Evolutionary conservation across 2,797 vertebrate species (phyloP).

Genomic region (Pangasius macronema): DNA sequence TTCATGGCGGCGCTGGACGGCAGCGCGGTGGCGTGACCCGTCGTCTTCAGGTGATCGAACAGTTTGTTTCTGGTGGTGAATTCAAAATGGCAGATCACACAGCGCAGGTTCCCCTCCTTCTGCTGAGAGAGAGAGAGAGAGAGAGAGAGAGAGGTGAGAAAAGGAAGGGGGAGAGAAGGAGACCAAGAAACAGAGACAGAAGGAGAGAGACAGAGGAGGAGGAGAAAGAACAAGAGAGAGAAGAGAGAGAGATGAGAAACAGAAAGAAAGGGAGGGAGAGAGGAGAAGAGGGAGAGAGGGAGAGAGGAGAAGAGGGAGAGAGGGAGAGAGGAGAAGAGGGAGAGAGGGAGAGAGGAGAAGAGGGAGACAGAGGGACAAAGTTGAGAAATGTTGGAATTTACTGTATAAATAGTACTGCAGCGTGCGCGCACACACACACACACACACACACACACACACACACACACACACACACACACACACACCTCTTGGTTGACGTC

Average conservation of each 20-base stretch:
- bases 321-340: not conserved
- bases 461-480: not conserved
- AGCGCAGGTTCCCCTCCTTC: slow-evolving; percentile 78
- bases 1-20: slow-evolving; percentile 59
- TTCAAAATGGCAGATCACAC: slow-evolving; percentile 82
- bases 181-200: not conserved
- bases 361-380: not conserved
- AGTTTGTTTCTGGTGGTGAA: slow-evolving; percentile 94
- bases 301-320: not conserved
- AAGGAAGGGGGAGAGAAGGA: not conserved
- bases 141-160: not conserved
- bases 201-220: not conserved
- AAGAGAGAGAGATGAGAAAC: too few species aligned
- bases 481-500: slow-evolving; percentile 74
- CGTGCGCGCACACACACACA: not conserved
- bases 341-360: not conserved
- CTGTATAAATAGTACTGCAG: not conserved
- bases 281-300: not conserved
- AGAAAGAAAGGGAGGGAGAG: too few species aligned
- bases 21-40: slow-evolving; percentile 83
- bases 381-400: not conserved
- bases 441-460: not conserved
- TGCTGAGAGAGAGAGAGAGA: slow-evolving; percentile 47
- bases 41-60: slow-evolving; percentile 91
- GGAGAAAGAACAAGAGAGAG: not conserved